Base-by-base conservation (phyloP, 2,113 vertebrate species). In the Peucedramus taeniatus region DNA sequence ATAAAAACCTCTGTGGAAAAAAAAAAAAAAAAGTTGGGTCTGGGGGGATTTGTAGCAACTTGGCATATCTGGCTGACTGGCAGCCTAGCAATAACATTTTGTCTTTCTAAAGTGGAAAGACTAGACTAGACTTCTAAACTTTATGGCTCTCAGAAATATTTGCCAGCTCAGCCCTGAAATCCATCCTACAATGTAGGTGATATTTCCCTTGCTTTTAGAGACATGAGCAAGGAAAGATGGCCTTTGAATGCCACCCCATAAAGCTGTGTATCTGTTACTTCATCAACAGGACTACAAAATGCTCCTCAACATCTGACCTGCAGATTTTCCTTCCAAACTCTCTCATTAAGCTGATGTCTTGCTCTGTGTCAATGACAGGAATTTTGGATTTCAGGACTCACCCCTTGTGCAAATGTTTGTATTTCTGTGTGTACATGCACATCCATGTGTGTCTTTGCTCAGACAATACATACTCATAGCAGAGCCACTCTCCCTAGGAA, bases 391-490 rank as follows among this genome's bases (percentile, higher is more conserved):
- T 80, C 37, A 66, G 31, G 21, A 44, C 12, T 91, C 3, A 1
- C 20, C 4, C 61, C 9, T 39, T 60, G 24, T 60, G 40, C 49
- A 63, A 65, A 45, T 22, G 22, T 60, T 37, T 0, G 1, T 59
- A 6, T 80, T 83, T 66, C 30, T 49, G 13, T 54, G 37, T 9
- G 4, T 45, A 30, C 11, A 5, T 50, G 33, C 11, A 30, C 0
- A 1, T 78, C 65, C 7, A 0, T 11, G 50, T 57, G 14, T 1
- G 1, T 45, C 1, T 45, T 28, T 53, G 49, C 54, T 59, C 23
- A 13, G 45, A 37, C 0, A 4, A 33, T 27, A 4, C 4, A 1
- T 30, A 3, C 4, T 60, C 0, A 0, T 7, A 39, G 63, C 1
- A 3, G 19, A 88, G 71, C 35, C 3, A 3, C 21, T 27, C 14